Conservation (phyloP, 2,113 vertebrate genomes). For the Upupa epops region DNA sequence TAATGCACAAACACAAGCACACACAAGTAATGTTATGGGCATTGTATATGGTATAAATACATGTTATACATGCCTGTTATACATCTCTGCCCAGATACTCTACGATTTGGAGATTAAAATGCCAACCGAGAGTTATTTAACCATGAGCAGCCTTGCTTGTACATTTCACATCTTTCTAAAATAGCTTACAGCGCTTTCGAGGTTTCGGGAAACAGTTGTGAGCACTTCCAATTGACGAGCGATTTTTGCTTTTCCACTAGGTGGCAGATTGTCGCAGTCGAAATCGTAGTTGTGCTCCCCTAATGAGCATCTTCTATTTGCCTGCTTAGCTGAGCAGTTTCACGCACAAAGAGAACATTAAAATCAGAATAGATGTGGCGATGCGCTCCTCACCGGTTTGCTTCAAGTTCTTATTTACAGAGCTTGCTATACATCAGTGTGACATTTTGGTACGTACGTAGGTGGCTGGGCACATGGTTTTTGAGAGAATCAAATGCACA, state of each 20-base stretch:
- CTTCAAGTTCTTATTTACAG: neutral
- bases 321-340: neutral
- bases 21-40: neutral
- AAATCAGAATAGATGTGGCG: neutral
- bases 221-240: neutral
- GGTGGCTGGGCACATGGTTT: neutral
- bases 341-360: neutral
- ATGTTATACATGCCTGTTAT: neutral
- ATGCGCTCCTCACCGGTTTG: neutral
- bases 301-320: neutral
- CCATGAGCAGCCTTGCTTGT: neutral
- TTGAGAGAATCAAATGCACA: too few relatives aligned
- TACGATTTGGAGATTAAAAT: neutral
- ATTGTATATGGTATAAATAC: neutral
- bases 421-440: neutral
- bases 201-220: neutral
- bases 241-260: conserved; percentile 39
- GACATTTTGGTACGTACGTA: neutral
- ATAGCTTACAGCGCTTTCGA: neutral
- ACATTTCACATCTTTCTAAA: neutral
- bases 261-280: conserved; percentile 29
- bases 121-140: neutral
- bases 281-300: neutral
- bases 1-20: neutral
- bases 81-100: neutral